Evolutionary conservation across 2,113 vertebrate species (phyloP).

Genomic region (Serilophus lunatus): DNA sequence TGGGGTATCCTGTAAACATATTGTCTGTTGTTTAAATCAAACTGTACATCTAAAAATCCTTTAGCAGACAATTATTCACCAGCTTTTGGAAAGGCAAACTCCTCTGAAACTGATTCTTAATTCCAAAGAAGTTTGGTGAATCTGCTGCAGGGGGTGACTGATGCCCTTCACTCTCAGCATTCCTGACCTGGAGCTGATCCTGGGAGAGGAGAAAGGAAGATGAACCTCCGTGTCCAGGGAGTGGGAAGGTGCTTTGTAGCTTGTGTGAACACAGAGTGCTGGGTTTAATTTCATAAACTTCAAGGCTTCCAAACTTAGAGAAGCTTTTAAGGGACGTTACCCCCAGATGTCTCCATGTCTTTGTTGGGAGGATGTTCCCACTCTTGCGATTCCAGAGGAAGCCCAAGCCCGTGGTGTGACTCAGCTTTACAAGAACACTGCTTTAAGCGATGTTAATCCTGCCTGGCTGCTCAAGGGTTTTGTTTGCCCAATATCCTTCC

Average conservation of each 20-base stretch:
- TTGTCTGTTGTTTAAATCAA: not conserved
- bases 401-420: not conserved
- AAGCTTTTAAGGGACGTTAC: not conserved
- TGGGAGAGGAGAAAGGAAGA: not conserved
- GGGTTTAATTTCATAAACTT: not conserved
- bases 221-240: not conserved
- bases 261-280: not conserved
- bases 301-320: not conserved
- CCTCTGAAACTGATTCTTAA: not conserved
- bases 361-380: not conserved
- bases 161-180: fast-evolving
- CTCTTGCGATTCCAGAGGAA: not conserved
- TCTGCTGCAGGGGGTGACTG: not conserved
- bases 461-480: not conserved
- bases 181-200: fast-evolving
- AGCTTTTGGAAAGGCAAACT: not conserved
- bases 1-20: not conserved
- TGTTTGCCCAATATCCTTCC: constrained; percentile 25
- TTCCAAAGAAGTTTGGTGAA: not conserved
- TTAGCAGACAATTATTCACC: not conserved
- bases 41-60: not conserved
- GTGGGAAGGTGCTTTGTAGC: not conserved
- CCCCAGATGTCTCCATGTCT: not conserved
- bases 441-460: not conserved
- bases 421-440: not conserved